Conservation (phyloP, 2,888 invertebrate genomes). For the Callinectes sapidus region DNA sequence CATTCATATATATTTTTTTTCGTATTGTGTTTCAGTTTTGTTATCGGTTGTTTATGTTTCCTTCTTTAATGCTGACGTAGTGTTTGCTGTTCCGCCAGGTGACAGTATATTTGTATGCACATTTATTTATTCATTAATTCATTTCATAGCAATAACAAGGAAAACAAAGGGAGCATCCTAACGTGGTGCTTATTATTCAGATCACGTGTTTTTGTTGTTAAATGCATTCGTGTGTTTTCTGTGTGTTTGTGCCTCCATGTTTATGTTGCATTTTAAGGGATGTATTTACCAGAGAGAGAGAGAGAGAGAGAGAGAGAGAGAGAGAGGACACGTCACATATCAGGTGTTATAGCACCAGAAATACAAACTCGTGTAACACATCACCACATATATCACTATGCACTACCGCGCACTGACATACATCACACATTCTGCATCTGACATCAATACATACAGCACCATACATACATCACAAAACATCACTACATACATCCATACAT, state of each 20-base stretch:
- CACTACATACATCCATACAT: too few species aligned
- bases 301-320: background rate
- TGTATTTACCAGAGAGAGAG: background rate
- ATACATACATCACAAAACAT: too few species aligned
- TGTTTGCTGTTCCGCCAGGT: conserved; percentile 3
- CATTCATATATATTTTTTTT: background rate
- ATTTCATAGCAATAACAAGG: conserved; percentile 31
- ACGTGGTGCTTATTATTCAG: conserved; percentile 7
- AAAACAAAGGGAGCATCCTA: conserved; percentile 37
- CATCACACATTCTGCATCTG: background rate
- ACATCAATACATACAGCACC: background rate
- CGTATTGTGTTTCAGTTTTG: background rate
- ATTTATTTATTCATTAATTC: conserved; percentile 34
- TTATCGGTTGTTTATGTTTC: background rate
- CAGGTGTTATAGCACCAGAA: background rate
- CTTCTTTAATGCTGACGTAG: background rate
- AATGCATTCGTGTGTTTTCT: conserved; percentile 30
- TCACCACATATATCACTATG: too few species aligned
- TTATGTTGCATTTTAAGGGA: background rate
- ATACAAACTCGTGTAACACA: too few species aligned
- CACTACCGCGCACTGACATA: too few species aligned
- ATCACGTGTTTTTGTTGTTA: conserved; percentile 28
- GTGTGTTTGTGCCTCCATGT: conserved; percentile 24
- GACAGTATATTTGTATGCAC: background rate
- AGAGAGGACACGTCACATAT: background rate